Conservation (phyloP, 2,797 vertebrate species). For the Leptatherina wallacei region DNA sequence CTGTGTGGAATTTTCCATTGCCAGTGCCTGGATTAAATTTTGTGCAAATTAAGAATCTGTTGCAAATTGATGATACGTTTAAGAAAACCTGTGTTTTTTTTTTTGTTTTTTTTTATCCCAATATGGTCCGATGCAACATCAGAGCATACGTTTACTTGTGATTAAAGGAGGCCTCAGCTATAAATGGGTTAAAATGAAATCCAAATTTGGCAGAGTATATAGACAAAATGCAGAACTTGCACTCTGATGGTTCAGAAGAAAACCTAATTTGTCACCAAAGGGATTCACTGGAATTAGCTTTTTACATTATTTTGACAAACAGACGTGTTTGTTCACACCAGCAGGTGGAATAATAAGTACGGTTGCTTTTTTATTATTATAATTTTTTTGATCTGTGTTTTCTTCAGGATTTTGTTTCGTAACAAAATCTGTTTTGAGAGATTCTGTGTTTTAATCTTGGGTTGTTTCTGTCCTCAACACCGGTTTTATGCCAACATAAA, state of each 20-base stretch:
- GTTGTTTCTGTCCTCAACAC: slow-evolving; percentile 32
- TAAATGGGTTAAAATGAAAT: not conserved
- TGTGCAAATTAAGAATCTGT: not conserved
- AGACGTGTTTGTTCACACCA: not conserved
- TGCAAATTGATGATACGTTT: not conserved
- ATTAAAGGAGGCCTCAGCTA: not conserved
- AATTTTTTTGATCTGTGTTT: not conserved
- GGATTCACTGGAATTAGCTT: not conserved
- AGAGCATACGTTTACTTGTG: not conserved
- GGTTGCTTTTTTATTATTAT: not conserved
- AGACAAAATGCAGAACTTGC: not conserved
- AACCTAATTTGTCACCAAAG: not conserved
- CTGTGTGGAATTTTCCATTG: slow-evolving; percentile 45
- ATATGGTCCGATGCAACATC: not conserved
- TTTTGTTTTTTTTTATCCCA: not conserved
- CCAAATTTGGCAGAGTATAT: not conserved
- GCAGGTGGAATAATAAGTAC: not conserved
- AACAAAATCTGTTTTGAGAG: not conserved
- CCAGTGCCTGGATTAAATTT: slow-evolving; percentile 1
- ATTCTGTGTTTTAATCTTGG: slow-evolving; percentile 4
- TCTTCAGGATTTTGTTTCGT: slow-evolving; percentile 1
- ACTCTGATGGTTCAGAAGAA: not conserved
- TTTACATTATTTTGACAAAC: not conserved
- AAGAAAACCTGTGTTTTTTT: not conserved
- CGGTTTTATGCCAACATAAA: slow-evolving; percentile 20